A percentile compares a stretch with the other conserved stretches of the same genome.
Evolutionary conservation across 2,113 vertebrate species (phyloP).

Genomic region (Mola mola): DNA sequence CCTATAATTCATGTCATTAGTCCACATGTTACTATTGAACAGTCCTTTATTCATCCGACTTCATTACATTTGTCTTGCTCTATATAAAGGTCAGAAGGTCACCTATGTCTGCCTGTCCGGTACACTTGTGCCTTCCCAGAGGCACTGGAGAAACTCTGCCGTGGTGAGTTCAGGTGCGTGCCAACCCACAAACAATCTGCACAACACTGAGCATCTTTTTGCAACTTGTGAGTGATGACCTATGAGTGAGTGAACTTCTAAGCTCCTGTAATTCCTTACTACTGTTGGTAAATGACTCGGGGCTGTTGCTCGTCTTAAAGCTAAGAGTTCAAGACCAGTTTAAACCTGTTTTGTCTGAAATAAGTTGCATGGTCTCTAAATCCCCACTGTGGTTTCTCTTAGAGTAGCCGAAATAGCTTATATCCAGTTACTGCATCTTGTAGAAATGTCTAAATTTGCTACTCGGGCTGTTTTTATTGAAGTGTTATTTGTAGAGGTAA

Average conservation of each 20-base stretch:
- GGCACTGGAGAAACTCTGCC: slow-evolving; percentile 89
- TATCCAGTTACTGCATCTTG: slow-evolving; percentile 12
- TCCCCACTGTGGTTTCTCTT: not conserved
- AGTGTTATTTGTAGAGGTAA: too few species aligned
- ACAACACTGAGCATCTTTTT: not conserved
- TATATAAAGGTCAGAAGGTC: slow-evolving; percentile 89
- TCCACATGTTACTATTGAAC: not conserved
- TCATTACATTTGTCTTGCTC: slow-evolving; percentile 19
- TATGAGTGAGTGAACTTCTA: too few species aligned
- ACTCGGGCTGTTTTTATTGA: not conserved
- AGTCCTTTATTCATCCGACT: not conserved
- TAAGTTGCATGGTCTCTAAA: slow-evolving; percentile 23
- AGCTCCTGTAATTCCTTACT: too few species aligned
- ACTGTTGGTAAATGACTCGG: too few species aligned
- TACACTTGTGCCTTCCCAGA: slow-evolving; percentile 94
- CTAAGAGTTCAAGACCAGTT: slow-evolving; percentile 10
- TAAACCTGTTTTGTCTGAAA: slow-evolving; percentile 20
- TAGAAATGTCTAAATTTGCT: not conserved
- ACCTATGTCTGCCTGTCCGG: slow-evolving; percentile 93
- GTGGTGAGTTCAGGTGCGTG: slow-evolving; percentile 97
- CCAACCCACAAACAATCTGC: not conserved
- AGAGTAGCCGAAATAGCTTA: not conserved
- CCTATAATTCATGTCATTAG: not conserved
- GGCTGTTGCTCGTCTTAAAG: not conserved
- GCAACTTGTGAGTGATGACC: too few species aligned